phyloP scores from a whole-genome alignment of 2,113 vertebrate genomes.

The Perca flavescens region DNA sequence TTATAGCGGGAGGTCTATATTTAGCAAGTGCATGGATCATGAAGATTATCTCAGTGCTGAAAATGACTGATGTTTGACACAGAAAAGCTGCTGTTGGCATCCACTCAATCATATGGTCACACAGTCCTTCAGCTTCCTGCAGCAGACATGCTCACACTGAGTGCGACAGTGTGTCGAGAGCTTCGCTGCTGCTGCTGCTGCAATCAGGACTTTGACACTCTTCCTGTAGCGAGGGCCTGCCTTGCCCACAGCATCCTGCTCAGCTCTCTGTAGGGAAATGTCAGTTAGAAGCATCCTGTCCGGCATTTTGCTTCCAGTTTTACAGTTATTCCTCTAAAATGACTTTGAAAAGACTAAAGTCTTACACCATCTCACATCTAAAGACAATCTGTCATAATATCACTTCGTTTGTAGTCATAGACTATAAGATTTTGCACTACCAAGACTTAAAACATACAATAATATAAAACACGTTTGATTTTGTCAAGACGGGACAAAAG shows the following conservation, averaged over 20 bases:
- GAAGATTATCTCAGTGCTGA: slow-evolving; percentile 60
- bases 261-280: neutral
- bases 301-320: slow-evolving; percentile 14
- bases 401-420: too few relatives aligned
- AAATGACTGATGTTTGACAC: slow-evolving; percentile 64
- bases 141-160: neutral
- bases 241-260: slow-evolving; percentile 48
- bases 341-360: too few relatives aligned
- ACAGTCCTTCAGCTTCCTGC: slow-evolving; percentile 53
- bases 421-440: too few relatives aligned
- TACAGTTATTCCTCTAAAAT: too few relatives aligned
- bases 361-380: too few relatives aligned
- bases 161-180: neutral
- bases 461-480: too few relatives aligned
- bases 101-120: slow-evolving; percentile 56
- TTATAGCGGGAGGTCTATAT: slow-evolving; percentile 59
- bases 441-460: too few relatives aligned
- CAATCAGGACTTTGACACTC: slow-evolving; percentile 48
- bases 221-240: slow-evolving; percentile 52
- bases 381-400: too few relatives aligned
- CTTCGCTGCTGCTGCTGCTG: slow-evolving; percentile 11
- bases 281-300: slow-evolving; percentile 27
- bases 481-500: too few relatives aligned
- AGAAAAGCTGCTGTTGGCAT: slow-evolving; percentile 48
- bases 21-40: slow-evolving; percentile 61